Evolutionary conservation across 1,140 invertebrate species (phyloP), one percentile per base, ranked within the genome.

Genomic region (Papilio xuthus): DNA sequence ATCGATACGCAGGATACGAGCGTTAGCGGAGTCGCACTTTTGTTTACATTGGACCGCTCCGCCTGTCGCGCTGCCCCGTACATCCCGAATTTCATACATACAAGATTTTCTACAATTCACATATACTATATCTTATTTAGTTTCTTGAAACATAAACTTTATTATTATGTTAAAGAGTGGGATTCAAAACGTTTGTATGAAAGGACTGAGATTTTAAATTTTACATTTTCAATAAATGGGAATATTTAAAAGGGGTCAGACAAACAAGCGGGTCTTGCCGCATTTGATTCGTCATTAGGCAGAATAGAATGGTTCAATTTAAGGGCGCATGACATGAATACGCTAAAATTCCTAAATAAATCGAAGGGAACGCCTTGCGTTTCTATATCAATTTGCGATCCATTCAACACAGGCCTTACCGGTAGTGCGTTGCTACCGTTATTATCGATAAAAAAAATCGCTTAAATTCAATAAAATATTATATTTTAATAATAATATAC

Each of bases 271-370:
- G 73, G 44, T 50, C 44, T 50, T 37, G 53, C 74, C 78, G 77
- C 80, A 79, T 82, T 86, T 83, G 83, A 86, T 86, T 85, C 80
- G 80, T 67, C 79, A 80, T 81, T 84, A 81, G 69, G 60, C 76
- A 78, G 77, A 81, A 80, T 80, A 84, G 83, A 87, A 87, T 87
- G 76, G 84, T 80, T 74, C 84, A 84, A 86, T 87, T 88, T 83
- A 83, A 83, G 81, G 70, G 78, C 41, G 78, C 84, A 85, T 79
- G 85, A 82, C 79, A 83, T 88, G 90, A 90, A 92, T 92, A 90
- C 82, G 85, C 85, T 82, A 88, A 90, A 90, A 90, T 86, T 89
- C 82, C 84, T 89, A 90, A 90, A 89, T 87, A 90, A 88, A 90
- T 87, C 88, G 84, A 79, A 85, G 79, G 78, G 85, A 87, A 86